These are phyloP conservation scores for Lerema accius DNA, from an alignment of 1,140 invertebrate genomes.

Conservation along the genomic window DNA sequence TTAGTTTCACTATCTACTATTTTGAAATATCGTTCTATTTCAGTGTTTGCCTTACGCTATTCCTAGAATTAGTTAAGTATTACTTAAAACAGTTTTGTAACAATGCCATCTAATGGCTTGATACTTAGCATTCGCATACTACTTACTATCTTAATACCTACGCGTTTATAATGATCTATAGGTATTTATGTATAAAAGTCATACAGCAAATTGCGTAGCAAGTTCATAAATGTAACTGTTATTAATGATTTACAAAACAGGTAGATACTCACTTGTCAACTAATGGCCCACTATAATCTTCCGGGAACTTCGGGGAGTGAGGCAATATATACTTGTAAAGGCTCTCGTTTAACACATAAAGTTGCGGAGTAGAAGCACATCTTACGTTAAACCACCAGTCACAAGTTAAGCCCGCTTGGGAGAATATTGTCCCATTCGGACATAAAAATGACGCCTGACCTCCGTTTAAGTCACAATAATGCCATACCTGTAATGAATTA, in stretches of 20 bases:
- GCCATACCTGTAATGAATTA: slow-evolving; percentile 82
- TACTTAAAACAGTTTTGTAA: not conserved
- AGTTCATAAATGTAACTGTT: too few species aligned
- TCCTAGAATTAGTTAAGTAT: too few species aligned
- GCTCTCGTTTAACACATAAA: slow-evolving; percentile 94
- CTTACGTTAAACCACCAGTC: slow-evolving; percentile 97
- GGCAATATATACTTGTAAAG: slow-evolving; percentile 94
- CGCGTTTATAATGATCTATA: too few species aligned
- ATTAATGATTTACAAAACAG: too few species aligned
- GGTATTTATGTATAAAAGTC: too few species aligned
- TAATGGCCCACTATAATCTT: slow-evolving; percentile 92
- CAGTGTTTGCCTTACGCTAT: too few species aligned
- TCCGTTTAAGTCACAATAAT: slow-evolving; percentile 94
- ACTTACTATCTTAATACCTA: too few species aligned
- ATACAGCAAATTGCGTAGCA: too few species aligned
- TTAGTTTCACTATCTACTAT: too few species aligned
- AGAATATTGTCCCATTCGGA: slow-evolving; percentile 95
- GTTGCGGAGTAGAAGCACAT: slow-evolving; percentile 90
- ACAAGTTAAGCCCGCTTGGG: slow-evolving; percentile 89
- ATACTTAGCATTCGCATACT: too few species aligned
- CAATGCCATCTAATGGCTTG: too few species aligned
- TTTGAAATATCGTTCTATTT: too few species aligned
- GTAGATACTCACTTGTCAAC: slow-evolving; percentile 87
- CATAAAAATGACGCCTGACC: slow-evolving; percentile 94
- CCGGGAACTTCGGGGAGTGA: slow-evolving; percentile 92